A percentile compares a stretch with the other conserved stretches of the same genome.
phyloP scores from a whole-genome alignment of 2,113 vertebrate genomes.

The Leptocoma aspasia region DNA sequence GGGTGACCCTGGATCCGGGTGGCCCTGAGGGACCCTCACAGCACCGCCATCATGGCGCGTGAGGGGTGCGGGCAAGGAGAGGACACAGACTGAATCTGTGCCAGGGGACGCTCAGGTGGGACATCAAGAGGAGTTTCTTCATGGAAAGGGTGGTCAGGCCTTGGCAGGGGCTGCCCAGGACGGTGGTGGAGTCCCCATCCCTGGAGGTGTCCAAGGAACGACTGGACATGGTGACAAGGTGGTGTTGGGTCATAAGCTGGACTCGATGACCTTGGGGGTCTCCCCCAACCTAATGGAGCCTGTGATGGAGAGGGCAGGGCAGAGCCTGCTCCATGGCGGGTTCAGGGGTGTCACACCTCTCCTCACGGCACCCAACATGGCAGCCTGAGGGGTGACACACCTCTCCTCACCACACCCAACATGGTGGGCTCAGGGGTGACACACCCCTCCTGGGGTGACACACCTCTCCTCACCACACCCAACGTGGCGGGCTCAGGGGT shows the following conservation, averaged over 20 bases:
- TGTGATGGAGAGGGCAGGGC: neutral
- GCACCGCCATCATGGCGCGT: accelerated
- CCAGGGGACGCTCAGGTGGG: accelerated
- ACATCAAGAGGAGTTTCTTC: neutral
- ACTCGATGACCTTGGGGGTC: accelerated
- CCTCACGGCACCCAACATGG: neutral
- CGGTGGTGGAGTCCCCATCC: neutral
- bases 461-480: neutral
- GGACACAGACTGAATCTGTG: neutral
- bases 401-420: neutral
- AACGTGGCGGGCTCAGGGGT: neutral
- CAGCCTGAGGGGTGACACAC: too few relatives aligned
- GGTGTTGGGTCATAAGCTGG: too few relatives aligned
- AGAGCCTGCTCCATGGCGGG: too few relatives aligned
- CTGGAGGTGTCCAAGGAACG: accelerated
- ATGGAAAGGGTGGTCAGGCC: accelerated
- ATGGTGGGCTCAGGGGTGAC: too few relatives aligned
- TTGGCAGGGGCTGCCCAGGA: neutral
- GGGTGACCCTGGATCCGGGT: neutral
- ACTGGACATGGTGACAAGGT: neutral
- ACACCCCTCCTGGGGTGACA: neutral
- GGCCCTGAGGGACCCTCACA: neutral
- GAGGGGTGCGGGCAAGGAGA: accelerated
- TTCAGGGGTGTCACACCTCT: neutral
- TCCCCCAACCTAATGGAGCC: neutral